Evolutionary conservation across 30 jellyfish, hydroid and myxozoan genomes (phyloP), one percentile per base, ranked within the genome.

Genomic region (Turritopsis rubra): DNA sequence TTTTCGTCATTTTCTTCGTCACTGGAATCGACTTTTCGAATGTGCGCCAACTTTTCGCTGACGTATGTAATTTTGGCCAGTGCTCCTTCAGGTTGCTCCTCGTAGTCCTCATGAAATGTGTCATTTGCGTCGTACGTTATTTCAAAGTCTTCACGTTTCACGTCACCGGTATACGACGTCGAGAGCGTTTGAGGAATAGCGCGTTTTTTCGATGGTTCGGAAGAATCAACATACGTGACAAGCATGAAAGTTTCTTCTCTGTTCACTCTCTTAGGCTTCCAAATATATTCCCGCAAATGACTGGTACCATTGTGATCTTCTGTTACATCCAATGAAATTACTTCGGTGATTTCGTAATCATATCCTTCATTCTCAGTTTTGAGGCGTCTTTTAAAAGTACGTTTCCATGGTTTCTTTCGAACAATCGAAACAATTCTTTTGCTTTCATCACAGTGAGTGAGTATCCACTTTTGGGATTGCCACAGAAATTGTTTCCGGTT

Each of bases 381-480:
- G 9, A 41, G 60, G 13, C 60, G 60, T 77, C 85, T 25, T 77
- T 66, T 53, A 77, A 77, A 77, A 21, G 71, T 1, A 26, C 85
- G 85, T 7, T 77, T 18, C 16, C 73, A 13, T 16, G 85, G 72
- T 23, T 68, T 68, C 77, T 68, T 68, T 41, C 13, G 5, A 13
- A 41, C 60, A 13, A 41, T 41, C 21, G 52, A 25, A 52, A 22
- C 81, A n/a, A 18, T 27, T 24, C 18, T 21, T 30, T 22, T 16
- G 53, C 77, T 29, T 31, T 17, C 82, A 29, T 74, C 65, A 30
- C n/a, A 80, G n/a, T 16, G 28, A 25, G 60, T 74, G 21, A 74
- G 72, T 21, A 23, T 3, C 87, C 87, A 80, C 53, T 80, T 52
- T 80, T 53, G 87, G 0, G 87, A 80, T 18, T 80, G 87, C 87